Evolutionary conservation across 2,797 vertebrate species (phyloP).

Genomic region (Phrynocephalus guinanensis): DNA sequence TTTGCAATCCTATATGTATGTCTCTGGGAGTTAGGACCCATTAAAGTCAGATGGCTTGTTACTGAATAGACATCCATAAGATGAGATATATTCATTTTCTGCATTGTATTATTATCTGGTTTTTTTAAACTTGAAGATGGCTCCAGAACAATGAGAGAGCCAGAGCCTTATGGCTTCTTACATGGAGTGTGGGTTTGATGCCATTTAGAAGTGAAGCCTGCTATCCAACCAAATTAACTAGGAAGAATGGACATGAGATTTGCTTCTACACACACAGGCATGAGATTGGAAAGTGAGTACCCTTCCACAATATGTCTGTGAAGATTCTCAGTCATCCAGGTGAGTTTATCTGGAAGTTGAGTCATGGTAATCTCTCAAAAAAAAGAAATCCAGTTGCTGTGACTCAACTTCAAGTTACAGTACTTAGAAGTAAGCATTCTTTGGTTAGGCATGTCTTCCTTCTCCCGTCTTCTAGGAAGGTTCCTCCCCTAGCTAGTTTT

Average conservation of each 20-base stretch:
- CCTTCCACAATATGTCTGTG: not conserved
- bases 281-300: not conserved
- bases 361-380: too few species aligned
- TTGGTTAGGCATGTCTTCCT: too few species aligned
- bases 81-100: not conserved
- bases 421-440: too few species aligned
- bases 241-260: not conserved
- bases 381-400: too few species aligned
- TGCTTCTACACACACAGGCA: too few species aligned
- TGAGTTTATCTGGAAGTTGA: too few species aligned
- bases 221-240: not conserved
- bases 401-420: too few species aligned
- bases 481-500: too few species aligned
- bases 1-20: not conserved
- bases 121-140: not conserved
- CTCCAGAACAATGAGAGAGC: not conserved
- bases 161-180: not conserved
- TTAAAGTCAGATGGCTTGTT: not conserved
- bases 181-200: not conserved
- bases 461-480: too few species aligned
- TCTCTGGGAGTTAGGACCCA: not conserved
- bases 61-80: not conserved
- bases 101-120: not conserved
- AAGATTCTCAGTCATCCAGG: too few species aligned
- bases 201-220: not conserved